Evolutionary conservation across 2,888 invertebrate species (phyloP).

Genomic region (Horisme vitalbata): DNA sequence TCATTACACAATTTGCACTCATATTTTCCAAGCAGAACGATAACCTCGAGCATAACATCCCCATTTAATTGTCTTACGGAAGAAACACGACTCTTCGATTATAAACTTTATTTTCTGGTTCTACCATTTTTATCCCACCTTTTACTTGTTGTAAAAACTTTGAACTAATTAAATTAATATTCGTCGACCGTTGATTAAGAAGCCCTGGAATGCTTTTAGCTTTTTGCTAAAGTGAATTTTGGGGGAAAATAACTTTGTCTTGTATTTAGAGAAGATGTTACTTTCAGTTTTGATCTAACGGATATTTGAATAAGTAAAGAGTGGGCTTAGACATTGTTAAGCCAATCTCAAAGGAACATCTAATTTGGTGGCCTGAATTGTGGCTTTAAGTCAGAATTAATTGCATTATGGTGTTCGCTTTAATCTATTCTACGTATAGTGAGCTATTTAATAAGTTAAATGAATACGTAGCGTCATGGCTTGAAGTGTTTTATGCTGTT

Average conservation of each 20-base stretch:
- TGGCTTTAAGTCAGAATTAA: slow-evolving; percentile 22
- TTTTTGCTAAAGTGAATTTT: slow-evolving; percentile 52
- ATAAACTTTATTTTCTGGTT: slow-evolving; percentile 47
- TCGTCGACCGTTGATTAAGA: slow-evolving; percentile 73
- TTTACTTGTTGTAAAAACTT: slow-evolving; percentile 70
- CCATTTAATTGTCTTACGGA: slow-evolving; percentile 49
- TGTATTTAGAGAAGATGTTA: slow-evolving; percentile 61
- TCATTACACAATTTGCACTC: slow-evolving; percentile 47
- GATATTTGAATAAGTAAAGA: slow-evolving; percentile 61
- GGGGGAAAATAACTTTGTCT: slow-evolving; percentile 56
- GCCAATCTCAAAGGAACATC: slow-evolving; percentile 49
- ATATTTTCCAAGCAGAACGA: slow-evolving; percentile 42
- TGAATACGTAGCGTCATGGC: no score
- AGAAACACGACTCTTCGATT: slow-evolving; percentile 48
- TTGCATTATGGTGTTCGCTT: slow-evolving; percentile 21
- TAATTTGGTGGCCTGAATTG: slow-evolving; percentile 38
- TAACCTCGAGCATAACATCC: slow-evolving; percentile 33
- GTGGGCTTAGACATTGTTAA: slow-evolving; percentile 51
- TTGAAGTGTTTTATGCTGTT: no score
- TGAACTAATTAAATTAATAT: slow-evolving; percentile 75
- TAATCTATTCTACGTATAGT: slow-evolving; percentile 7
- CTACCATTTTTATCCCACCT: slow-evolving; percentile 56
- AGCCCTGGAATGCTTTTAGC: slow-evolving; percentile 72
- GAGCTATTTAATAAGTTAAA: slow-evolving; percentile 3
- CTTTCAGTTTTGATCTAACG: slow-evolving; percentile 55